Evolutionary conservation across 2,113 vertebrate genomes (phyloP).

Genomic region (Clarias batrachus): DNA sequence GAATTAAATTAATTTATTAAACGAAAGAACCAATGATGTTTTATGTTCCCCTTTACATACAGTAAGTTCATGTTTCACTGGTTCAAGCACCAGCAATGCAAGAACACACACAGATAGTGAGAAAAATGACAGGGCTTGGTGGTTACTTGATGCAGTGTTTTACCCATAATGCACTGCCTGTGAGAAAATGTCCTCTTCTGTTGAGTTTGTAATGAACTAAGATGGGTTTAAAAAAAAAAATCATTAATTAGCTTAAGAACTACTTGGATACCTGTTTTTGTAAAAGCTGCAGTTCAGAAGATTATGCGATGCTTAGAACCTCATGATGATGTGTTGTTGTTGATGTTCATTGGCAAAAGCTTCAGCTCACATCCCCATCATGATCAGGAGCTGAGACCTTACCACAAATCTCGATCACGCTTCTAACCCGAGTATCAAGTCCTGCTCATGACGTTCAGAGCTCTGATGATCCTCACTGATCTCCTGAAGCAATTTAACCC

Average conservation of each 20-base stretch:
- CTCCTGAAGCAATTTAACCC: neutral
- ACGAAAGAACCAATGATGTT: neutral
- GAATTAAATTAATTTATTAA: constrained; percentile 21
- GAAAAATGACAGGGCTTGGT: neutral
- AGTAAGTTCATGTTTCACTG: neutral
- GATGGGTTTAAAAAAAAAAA: neutral
- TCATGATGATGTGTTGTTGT: neutral
- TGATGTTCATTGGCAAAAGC: neutral
- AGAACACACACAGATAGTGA: neutral
- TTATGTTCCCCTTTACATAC: neutral
- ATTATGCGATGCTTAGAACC: neutral
- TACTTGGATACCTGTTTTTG: too few species aligned
- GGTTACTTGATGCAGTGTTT: neutral
- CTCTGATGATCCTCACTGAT: neutral
- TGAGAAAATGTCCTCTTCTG: neutral
- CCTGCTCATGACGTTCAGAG: neutral
- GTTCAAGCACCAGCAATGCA: neutral
- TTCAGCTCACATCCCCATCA: neutral
- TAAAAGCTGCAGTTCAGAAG: neutral
- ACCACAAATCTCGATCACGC: neutral
- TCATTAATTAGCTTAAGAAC: neutral
- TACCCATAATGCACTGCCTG: neutral
- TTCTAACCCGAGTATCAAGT: neutral
- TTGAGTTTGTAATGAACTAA: neutral
- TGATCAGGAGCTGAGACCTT: neutral